These are phyloP conservation scores for Doryteuthis pealeii DNA, from an alignment of 1,140 invertebrate genomes.

Conservation along the genomic window DNA sequence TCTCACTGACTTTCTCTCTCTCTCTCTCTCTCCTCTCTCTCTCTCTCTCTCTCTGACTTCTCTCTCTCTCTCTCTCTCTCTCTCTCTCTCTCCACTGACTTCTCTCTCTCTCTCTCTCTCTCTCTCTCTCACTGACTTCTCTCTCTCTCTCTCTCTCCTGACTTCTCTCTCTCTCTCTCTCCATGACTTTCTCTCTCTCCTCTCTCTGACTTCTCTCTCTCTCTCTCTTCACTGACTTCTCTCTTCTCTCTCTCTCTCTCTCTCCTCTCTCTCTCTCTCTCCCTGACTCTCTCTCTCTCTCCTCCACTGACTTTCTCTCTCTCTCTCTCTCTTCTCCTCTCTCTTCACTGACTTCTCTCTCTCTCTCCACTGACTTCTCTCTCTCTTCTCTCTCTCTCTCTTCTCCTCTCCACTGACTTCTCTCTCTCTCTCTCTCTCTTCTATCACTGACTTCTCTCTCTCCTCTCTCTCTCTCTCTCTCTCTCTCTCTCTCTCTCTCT, in stretches of 20 bases:
- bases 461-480: neutral
- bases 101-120: neutral
- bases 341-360: no score
- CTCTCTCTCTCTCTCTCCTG: no score
- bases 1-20: neutral
- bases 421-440: no score
- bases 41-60: neutral
- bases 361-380: no score
- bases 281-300: no score
- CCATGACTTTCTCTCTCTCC: no score
- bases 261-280: neutral
- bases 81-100: neutral
- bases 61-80: neutral
- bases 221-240: neutral
- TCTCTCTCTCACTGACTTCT: neutral
- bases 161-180: no score
- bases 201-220: no score
- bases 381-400: neutral
- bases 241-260: neutral
- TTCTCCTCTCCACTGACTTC: no score
- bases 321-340: no score
- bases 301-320: no score
- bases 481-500: neutral
- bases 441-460: no score
- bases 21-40: neutral